These are phyloP conservation scores for Meda fulgida DNA, from an alignment of 2,797 vertebrate species.

Conservation along the genomic window DNA sequence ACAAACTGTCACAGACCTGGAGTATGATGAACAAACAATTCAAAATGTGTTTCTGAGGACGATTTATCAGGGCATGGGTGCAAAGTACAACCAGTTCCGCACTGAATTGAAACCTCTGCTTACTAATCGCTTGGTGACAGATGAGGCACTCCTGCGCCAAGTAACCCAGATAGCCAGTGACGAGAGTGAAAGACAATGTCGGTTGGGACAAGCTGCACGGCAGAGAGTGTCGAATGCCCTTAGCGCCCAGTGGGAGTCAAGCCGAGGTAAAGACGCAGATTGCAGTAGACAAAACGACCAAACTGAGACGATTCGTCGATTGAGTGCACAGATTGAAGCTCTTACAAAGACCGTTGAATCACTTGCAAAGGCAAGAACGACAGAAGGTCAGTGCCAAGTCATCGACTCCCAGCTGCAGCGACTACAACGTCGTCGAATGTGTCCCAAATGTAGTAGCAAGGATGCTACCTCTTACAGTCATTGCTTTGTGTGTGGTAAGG, in stretches of 20 bases:
- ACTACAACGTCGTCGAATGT: background rate
- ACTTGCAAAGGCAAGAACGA: too few relatives aligned
- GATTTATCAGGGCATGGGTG: background rate
- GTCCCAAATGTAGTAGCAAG: background rate
- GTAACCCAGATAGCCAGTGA: background rate
- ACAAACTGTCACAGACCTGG: background rate
- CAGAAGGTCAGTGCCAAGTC: background rate
- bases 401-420: background rate
- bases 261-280: background rate
- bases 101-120: background rate
- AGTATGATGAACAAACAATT: background rate
- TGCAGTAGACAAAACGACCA: too few relatives aligned
- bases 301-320: background rate
- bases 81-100: background rate
- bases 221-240: background rate
- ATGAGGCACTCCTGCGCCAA: background rate
- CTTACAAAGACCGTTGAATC: background rate
- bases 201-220: background rate
- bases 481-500: background rate
- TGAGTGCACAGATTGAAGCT: background rate
- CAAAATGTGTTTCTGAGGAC: slow-evolving; percentile 15
- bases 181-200: background rate
- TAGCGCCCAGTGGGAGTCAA: background rate
- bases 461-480: background rate
- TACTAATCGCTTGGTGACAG: too few relatives aligned